Percentiles rank a stretch among this genome's conserved stretches.
Evolutionary conservation across 2,113 vertebrate species (phyloP).

Genomic region (human): GRCh38 chr6:77529501-77530000

Average conservation of each 20-base stretch:
- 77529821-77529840: neutral
- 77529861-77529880: neutral
- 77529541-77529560: neutral
- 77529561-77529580: neutral
- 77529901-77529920: neutral
- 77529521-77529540: slow-evolving; percentile 41
- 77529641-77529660: neutral
- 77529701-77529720: neutral
- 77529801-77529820: neutral
- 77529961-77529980: neutral
- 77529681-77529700: neutral
- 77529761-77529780: neutral
- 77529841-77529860: neutral
- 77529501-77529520: slow-evolving; percentile 4
- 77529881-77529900: neutral
- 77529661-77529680: neutral
- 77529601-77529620: neutral
- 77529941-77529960: neutral
- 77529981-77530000: neutral
- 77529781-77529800: neutral
- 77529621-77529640: neutral
- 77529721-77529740: neutral
- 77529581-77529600: neutral
- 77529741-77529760: neutral
- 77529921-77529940: neutral